These are phyloP conservation scores for Muraenolepis orangiensis DNA, from an alignment of 2,797 vertebrate genomes.

Conservation along the genomic window DNA sequence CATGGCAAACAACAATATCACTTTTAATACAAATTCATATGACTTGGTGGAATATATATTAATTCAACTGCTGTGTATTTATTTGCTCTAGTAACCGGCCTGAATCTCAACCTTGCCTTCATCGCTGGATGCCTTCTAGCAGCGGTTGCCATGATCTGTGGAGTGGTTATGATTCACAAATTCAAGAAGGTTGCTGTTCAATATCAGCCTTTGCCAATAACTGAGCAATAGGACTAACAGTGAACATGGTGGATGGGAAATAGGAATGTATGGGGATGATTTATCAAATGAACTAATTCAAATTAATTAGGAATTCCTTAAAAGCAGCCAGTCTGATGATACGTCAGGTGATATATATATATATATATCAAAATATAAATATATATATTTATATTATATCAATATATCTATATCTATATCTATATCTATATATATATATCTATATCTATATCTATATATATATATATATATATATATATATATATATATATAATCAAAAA, in stretches of 20 bases:
- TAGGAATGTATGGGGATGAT: neutral
- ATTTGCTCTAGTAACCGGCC: conserved; percentile 36
- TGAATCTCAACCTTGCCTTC: conserved; percentile 61
- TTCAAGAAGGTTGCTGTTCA: conserved; percentile 31
- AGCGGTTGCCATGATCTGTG: conserved; percentile 47
- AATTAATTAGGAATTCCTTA: neutral
- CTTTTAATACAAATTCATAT: neutral
- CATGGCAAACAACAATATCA: neutral
- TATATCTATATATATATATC: no score
- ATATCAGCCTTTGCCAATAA: conserved; percentile 45
- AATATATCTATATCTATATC: no score
- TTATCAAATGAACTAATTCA: neutral
- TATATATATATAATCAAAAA: no score
- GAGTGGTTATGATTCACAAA: conserved; percentile 48
- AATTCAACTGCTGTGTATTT: neutral
- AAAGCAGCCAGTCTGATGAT: neutral
- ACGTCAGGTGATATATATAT: no score
- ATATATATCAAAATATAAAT: no score
- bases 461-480: no score
- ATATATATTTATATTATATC: no score
- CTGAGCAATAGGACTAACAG: conserved; percentile 25
- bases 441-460: no score
- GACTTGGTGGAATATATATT: neutral
- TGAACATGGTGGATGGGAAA: neutral
- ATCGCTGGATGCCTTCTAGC: conserved; percentile 56